Base-by-base conservation (phyloP, 2,888 invertebrate species). In the Amiota mariae region DNA sequence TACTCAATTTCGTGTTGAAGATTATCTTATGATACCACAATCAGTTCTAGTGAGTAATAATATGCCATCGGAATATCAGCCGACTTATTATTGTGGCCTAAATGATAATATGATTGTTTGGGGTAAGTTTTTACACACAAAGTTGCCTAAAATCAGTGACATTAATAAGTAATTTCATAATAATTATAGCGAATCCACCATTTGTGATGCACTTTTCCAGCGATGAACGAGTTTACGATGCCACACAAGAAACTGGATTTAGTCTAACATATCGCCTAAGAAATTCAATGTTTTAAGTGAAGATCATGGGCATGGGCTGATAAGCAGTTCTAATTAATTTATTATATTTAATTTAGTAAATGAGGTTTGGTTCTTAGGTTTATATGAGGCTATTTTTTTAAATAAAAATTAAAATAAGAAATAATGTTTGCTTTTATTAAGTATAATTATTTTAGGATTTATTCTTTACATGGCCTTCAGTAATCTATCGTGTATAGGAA, bases 121-220 rank as follows among this genome's bases (percentile, higher is more conserved):
- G 57, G 86, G 87, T 88, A 71, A 80, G 84, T 71, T 70, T 20
- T n/a, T 13, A 20, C 1, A 9, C 46, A 36, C 36, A 36, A 36
- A 36, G 3, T 36, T 36, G 36, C 8, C 6, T 36, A 36, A 36
- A 6, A 36, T 36, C 36, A 36, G 36, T 36, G 36, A 6, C 36
- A 4, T 36, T 36, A 36, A 36, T 36, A 36, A 36, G 36, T 36
- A 6, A 4, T 6, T 36, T 6, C 8, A 36, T 36, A 36, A 36
- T 36, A 1, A 24, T 63, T 46, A 89, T 90, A 0, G 92, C 93
- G 0, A 91, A 92, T 0, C 93, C 93, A 0, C 93, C 93, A 0
- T 90, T 93, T 15, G 91, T 91, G 82, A 90, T 93, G 0, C 90
- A 91, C 78, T 93, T 93, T 90, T 90, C 90, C 82, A 92, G 92